These are phyloP conservation scores for Scalopus aquaticus DNA, from an alignment of 2,113 vertebrate genomes.

Conservation along the genomic window DNA sequence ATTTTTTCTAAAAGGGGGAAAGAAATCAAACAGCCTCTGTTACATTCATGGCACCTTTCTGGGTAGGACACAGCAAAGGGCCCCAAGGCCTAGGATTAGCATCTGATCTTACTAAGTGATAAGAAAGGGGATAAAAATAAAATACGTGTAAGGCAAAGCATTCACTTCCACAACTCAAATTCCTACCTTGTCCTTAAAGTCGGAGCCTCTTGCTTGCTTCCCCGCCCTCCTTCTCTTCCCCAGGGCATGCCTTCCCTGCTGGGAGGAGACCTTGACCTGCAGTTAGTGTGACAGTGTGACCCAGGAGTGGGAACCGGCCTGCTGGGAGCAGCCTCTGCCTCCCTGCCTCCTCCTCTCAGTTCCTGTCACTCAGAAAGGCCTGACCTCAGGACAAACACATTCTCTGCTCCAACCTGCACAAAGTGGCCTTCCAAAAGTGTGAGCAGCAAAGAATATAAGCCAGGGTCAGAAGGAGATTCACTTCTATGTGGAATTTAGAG, in stretches of 20 bases:
- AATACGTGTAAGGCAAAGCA: neutral
- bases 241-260: neutral
- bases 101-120: too few species aligned
- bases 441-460: constrained; percentile 85
- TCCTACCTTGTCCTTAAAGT: neutral
- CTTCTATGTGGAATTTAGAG: neutral
- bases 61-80: neutral
- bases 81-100: too few species aligned
- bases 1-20: neutral
- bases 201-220: neutral
- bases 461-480: constrained; percentile 85
- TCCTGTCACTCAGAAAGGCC: neutral
- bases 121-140: neutral
- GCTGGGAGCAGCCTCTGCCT: neutral
- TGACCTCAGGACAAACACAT: neutral
- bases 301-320: too few species aligned
- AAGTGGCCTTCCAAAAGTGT: neutral
- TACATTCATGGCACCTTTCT: neutral
- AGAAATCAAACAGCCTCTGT: neutral
- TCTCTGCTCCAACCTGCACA: neutral
- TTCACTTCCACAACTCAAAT: neutral
- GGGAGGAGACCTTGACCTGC: neutral
- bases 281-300: neutral
- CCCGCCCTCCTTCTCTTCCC: too few species aligned
- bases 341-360: neutral